Evolutionary conservation across 92 coral and sea anemone species (phyloP).

Genomic region (Epizoanthus fatuus): DNA sequence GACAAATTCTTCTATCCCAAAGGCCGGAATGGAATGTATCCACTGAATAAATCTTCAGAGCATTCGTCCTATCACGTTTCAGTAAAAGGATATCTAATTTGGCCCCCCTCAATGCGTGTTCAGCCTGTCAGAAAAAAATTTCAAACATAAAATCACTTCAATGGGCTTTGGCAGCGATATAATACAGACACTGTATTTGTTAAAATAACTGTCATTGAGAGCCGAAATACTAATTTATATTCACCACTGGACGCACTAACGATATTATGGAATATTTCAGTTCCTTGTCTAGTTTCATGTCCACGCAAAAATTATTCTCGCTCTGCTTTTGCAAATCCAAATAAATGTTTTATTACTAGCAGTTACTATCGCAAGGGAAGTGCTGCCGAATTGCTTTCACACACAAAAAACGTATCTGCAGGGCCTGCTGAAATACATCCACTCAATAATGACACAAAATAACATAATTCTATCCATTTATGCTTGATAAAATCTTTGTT

Average conservation of each 20-base stretch:
- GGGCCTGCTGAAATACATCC: too few relatives aligned
- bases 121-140: not conserved
- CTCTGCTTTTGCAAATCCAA: too few relatives aligned
- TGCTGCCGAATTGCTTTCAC: too few relatives aligned
- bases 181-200: not conserved
- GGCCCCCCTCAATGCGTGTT: not conserved
- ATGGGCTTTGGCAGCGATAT: slow-evolving; percentile 3
- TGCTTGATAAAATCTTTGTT: too few relatives aligned
- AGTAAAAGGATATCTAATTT: not conserved
- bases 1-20: not conserved
- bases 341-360: too few relatives aligned
- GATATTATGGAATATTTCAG: too few relatives aligned
- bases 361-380: too few relatives aligned
- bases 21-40: slow-evolving; percentile 3
- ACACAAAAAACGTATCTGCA: too few relatives aligned
- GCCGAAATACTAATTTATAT: not conserved
- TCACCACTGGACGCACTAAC: not conserved
- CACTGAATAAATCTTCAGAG: not conserved
- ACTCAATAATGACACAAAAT: too few relatives aligned
- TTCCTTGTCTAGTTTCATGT: too few relatives aligned
- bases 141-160: not conserved
- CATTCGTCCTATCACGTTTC: not conserved
- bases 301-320: too few relatives aligned
- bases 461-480: too few relatives aligned
- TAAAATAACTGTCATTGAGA: not conserved